Evolutionary conservation across 2,888 invertebrate genomes (phyloP), one percentile per base, ranked within the genome.

Genomic region (Catocala sponsa): DNA sequence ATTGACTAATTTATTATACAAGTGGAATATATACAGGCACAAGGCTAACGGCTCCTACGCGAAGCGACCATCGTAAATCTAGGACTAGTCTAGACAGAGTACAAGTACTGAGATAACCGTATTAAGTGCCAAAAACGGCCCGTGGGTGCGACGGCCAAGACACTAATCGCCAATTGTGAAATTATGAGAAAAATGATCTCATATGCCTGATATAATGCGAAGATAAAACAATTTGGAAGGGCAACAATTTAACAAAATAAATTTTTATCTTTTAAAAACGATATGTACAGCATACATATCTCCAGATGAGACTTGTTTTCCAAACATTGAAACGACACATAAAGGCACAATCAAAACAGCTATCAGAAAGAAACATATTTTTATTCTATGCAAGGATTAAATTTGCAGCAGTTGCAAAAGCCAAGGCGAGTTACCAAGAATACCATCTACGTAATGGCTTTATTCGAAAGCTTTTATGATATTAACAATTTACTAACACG

Each of bases 1-100:
- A 82, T 82, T 82, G 80, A 76, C 72, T 82, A 84, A 87, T 84
- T 86, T 85, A 87, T 84, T 78, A 80, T 77, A 61, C 75, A 78
- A 83, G 80, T 85, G 78, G 83, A 76, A 78, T 82, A 80, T 72
- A 75, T 76, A 74, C 68, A 76, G 78, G 81, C 82, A 84, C 92
- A 91, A 94, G 92, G 92, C 86, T 78, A 91, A 87, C 92, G 44
- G 87, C 92, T 91, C 93, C 94, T 88, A 93, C 93, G 89, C 92
- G 78, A 76, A 79, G 81, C 82, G 79, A 82, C 85, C 86, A 86
- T 87, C 87, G 86, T 91, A 91, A 92, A 92, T 91, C 91, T 89
- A 88, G 85, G 83, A 72, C 77, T 79, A 69, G 83, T 78, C 84
- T 82, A 85, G 82, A 80, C 83, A 78, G 68, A 63, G 70, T 65